Percentiles rank a stretch among this genome's conserved stretches.
Conservation (phyloP, 2,797 vertebrate genomes). For the Pseudopleuronectes americanus region DNA sequence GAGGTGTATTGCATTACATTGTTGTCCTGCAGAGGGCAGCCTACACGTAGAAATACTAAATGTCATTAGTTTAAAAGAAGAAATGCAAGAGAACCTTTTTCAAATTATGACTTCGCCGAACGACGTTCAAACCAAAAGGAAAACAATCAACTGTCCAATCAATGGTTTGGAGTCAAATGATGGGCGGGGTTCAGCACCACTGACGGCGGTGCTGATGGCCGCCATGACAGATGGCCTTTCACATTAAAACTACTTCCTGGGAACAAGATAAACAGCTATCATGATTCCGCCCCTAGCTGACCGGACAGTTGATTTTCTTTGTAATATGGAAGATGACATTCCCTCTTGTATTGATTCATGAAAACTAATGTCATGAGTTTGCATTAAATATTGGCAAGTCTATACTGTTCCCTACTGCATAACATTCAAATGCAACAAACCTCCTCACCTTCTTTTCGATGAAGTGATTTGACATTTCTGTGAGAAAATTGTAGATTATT, state of each 20-base stretch:
- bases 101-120: not conserved
- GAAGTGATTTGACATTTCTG: not conserved
- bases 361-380: not conserved
- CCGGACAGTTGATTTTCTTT: not conserved
- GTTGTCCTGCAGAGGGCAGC: not conserved
- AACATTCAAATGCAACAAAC: not conserved
- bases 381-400: not conserved
- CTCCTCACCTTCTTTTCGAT: not conserved
- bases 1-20: not conserved
- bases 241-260: not conserved
- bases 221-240: not conserved
- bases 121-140: not conserved
- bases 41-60: not conserved
- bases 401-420: not conserved
- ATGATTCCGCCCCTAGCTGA: not conserved
- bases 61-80: not conserved
- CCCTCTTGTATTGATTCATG: not conserved
- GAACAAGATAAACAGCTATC: too few species aligned
- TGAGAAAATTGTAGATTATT: not conserved
- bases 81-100: not conserved
- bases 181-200: not conserved
- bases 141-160: not conserved
- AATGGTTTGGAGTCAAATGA: not conserved
- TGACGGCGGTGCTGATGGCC: not conserved
- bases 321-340: not conserved